These are phyloP conservation scores for Aphodius sticticus DNA, from an alignment of 2,888 invertebrate genomes.

Conservation along the genomic window DNA sequence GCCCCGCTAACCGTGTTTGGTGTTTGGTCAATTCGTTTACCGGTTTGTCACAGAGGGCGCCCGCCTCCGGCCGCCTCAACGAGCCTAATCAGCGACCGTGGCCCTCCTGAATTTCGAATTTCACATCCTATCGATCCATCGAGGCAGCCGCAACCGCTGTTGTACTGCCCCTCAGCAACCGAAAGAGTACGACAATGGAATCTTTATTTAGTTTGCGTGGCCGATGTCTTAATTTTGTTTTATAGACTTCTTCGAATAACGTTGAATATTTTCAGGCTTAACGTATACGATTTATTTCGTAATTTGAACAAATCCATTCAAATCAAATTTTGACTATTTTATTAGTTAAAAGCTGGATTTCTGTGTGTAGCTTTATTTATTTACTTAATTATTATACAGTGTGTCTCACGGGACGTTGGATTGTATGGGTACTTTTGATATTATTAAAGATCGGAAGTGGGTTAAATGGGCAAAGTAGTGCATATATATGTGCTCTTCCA, in stretches of 20 bases:
- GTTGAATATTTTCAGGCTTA: not conserved
- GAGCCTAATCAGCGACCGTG: conserved; percentile 40
- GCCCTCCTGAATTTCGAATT: conserved; percentile 48
- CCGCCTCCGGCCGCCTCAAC: conserved; percentile 44
- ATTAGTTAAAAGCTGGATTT: too few relatives aligned
- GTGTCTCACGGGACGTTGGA: too few relatives aligned
- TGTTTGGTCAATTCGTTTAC: conserved; percentile 60
- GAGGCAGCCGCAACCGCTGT: not conserved
- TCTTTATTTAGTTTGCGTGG: not conserved
- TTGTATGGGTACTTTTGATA: too few relatives aligned
- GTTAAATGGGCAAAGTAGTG: too few relatives aligned
- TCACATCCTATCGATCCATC: conserved; percentile 28
- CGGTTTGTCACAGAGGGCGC: conserved; percentile 54
- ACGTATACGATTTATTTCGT: too few relatives aligned
- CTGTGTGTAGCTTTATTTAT: too few relatives aligned
- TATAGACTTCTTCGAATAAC: not conserved
- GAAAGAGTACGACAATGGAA: not conserved
- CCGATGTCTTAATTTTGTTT: not conserved
- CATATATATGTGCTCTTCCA: too few relatives aligned
- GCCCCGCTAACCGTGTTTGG: conserved; percentile 56
- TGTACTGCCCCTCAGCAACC: not conserved
- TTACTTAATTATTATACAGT: too few relatives aligned
- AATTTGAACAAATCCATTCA: too few relatives aligned
- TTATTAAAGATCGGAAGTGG: too few relatives aligned
- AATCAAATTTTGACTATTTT: too few relatives aligned